phyloP scores from a whole-genome alignment of 2,888 invertebrate genomes.

The Cyrtodaria siliqua region DNA sequence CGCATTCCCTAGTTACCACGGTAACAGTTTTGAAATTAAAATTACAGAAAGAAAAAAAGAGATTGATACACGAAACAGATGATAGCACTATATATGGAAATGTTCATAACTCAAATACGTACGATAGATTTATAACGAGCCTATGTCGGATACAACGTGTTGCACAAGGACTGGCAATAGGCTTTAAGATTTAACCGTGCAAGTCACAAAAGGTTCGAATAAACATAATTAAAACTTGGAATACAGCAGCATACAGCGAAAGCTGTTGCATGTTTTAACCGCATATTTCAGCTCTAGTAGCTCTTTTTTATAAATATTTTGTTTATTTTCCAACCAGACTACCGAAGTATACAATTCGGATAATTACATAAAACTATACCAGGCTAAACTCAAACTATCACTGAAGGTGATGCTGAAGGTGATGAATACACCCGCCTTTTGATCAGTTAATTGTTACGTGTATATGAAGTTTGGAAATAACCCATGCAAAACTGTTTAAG shows the following conservation, averaged over 20 bases:
- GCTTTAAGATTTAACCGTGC: neutral
- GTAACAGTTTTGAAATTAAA: slow-evolving; percentile 60
- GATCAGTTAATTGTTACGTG: no score
- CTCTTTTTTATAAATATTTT: no score
- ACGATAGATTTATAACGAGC: slow-evolving; percentile 25
- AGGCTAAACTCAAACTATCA: no score
- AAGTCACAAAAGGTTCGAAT: neutral
- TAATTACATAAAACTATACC: no score
- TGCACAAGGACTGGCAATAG: no score
- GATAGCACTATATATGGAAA: slow-evolving; percentile 48
- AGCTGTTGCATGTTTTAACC: neutral
- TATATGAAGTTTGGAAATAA: no score
- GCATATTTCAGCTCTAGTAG: no score
- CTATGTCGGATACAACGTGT: slow-evolving; percentile 40
- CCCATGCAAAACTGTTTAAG: no score
- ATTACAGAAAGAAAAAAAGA: slow-evolving; percentile 58
- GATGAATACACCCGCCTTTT: no score
- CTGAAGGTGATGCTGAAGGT: no score
- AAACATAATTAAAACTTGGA: neutral
- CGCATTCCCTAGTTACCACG: slow-evolving; percentile 40
- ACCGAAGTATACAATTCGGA: no score
- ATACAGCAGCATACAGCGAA: neutral
- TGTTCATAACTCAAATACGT: slow-evolving; percentile 46
- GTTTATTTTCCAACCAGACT: no score
- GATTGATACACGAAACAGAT: slow-evolving; percentile 59